Base-by-base conservation (phyloP, 2,888 invertebrate species). In the Drosophila meridionalis region DNA sequence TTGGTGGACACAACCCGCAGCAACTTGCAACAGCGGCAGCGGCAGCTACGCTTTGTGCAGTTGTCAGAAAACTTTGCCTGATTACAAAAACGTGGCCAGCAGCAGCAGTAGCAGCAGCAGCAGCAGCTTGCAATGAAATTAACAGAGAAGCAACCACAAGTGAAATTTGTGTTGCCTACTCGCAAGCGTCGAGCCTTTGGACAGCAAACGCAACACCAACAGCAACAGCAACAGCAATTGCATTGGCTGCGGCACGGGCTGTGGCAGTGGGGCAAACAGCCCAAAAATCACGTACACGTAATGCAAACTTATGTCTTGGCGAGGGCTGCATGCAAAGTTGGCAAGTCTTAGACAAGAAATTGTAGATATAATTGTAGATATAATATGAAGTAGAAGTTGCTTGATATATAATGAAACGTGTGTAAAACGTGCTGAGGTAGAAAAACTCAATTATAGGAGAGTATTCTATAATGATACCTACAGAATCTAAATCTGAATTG, bases 21-120 rank as follows among this genome's bases (percentile, higher is more conserved):
- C 60, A 63, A 66, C 55, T 79, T 82, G 81, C 74, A 62, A 28
- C 68, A 52, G 55, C 58, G 60, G 53, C 65, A 20, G 20, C 20
- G 20, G 20, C 40, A 47, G 28, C 47, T 14, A 28, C n/a, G 82
- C 80, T 80, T 82, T 87, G 78, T 87, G 86, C 82, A 81, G 82
- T 81, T 87, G 89, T 87, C 87, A 83, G 76, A 66, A 86, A 88
- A 84, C 78, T 84, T 88, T 88, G 82, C 75, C 82, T 89, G 84
- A 84, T 84, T 84, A 87, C 89, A 81, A 87, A 89, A 87, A 83
- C 89, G 84, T 84, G 89, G 87, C 82, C 79, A 70, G 58, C 73
- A 50, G 30, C 47, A 30, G 30, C 28, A 30, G 30, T 28, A 30
- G 14, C 28, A 14, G 28, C 47, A 7, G 47, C 14, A 30, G 32